phyloP scores from a whole-genome alignment of 2,888 invertebrate genomes.

The Cephus nigrinus region DNA sequence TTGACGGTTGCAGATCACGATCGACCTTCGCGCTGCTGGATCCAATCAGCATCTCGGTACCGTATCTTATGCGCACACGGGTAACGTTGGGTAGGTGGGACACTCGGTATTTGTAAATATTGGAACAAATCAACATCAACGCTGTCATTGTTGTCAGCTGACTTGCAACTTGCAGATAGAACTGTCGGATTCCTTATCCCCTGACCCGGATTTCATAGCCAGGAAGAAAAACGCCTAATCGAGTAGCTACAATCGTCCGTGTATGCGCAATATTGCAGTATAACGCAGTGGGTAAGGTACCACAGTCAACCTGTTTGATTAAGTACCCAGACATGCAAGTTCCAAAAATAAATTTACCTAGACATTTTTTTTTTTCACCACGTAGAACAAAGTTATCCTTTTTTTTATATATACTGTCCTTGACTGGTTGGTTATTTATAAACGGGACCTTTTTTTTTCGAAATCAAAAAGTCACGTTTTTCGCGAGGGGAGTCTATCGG shows the following conservation, averaged over 20 bases:
- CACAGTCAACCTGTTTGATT: neutral
- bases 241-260: neutral
- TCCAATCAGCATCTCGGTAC: conserved; percentile 43
- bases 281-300: neutral
- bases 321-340: neutral
- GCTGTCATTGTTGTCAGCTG: conserved; percentile 33
- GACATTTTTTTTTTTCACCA: conserved; percentile 13
- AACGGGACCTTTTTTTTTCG: neutral
- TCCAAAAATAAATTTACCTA: neutral
- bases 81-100: conserved; percentile 23
- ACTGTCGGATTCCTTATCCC: neutral
- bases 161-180: conserved; percentile 23
- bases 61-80: conserved; percentile 20
- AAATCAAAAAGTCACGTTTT: neutral
- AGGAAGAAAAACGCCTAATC: neutral
- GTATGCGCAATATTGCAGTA: neutral
- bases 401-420: neutral
- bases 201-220: neutral
- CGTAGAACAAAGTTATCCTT: neutral
- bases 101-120: conserved; percentile 41
- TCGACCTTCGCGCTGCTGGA: conserved; percentile 52
- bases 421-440: neutral
- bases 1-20: conserved; percentile 57
- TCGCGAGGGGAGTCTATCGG: neutral
- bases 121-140: conserved; percentile 35